Base-by-base conservation (phyloP, 1,140 invertebrate species). In the Harlomillsia oculata region DNA sequence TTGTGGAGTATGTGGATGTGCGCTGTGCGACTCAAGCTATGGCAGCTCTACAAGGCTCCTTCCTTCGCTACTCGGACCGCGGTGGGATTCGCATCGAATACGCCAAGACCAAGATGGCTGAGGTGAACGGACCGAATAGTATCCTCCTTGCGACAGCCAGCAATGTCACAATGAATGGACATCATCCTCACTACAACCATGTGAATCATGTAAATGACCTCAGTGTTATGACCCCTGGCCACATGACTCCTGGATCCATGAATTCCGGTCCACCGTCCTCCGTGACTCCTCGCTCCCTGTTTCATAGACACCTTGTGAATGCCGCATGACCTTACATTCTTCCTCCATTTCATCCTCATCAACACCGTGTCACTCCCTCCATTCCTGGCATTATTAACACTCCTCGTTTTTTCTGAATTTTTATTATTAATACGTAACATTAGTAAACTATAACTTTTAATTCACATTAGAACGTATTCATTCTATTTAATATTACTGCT, bases 1-100 rank as follows among this genome's bases (percentile, higher is more conserved):
- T 97, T 81, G 87, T 96, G 74, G 92, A 97, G 78, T 97, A 91
- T 78, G 82, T 85, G 77, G 90, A 93, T 75, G 81, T 93, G 67
- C 77, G 80, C 70, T 87, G 84, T 73, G 93, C 94, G 60, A 81
- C 86, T 67, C 82, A 87, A 68, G 92, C 90, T 67, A 85, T 96
- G 83, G 80, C 82, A 67, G 80, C 85, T 67, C 82, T 97, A 64
- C 91, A 97, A 75, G 93, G 92, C 71, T 88, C 88, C 71, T 87
- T 92, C 73, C 82, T 97, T 63, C 81, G 91, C 70, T 92, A 89
- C 72, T 95, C 90, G 58, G 93, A 96, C 72, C 82, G 87, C 66
- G 90, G 90, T 68, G 89, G 91, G 70, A 94, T 97, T 73, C 84
- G 92, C 74, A 94, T 97, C 74, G 94, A 97, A 80, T 97, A 91